Conservation (phyloP, 2,888 invertebrate genomes). For the Portevinia maculata region DNA sequence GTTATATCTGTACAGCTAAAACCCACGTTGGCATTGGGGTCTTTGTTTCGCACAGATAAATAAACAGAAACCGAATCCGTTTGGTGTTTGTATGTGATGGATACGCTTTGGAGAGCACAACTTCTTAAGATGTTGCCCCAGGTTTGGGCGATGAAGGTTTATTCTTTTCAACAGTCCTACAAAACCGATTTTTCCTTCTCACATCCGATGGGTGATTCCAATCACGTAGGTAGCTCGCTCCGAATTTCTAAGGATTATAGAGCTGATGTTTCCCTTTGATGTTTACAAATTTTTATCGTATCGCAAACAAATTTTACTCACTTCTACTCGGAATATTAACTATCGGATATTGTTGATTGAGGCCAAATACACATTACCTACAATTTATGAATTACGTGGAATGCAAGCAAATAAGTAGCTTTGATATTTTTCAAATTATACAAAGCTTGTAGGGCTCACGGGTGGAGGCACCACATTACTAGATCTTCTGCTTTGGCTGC, state of each 20-base stretch:
- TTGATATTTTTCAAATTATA: slow-evolving; percentile 3
- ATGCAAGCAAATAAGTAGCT: slow-evolving; percentile 33
- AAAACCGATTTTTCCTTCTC: slow-evolving; percentile 48
- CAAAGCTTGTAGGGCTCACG: background rate
- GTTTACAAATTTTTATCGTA: slow-evolving; percentile 74
- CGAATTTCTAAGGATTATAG: slow-evolving; percentile 69
- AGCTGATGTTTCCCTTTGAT: slow-evolving; percentile 73
- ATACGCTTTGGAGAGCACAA: slow-evolving; percentile 44
- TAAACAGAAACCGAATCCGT: slow-evolving; percentile 38
- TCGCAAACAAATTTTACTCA: slow-evolving; percentile 74
- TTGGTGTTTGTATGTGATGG: slow-evolving; percentile 48
- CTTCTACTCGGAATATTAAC: slow-evolving; percentile 72
- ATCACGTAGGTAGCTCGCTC: slow-evolving; percentile 68
- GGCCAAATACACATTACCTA: slow-evolving; percentile 67
- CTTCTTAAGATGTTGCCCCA: slow-evolving; percentile 30
- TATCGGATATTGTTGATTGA: slow-evolving; percentile 73
- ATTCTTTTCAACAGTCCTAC: slow-evolving; percentile 21
- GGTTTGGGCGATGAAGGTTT: slow-evolving; percentile 17
- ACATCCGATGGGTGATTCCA: slow-evolving; percentile 60
- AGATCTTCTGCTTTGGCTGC: slow-evolving; percentile 22
- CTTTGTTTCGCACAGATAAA: slow-evolving; percentile 43
- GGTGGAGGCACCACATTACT: slow-evolving; percentile 3
- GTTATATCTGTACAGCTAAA: slow-evolving; percentile 8
- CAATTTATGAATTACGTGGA: slow-evolving; percentile 71
- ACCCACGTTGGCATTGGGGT: background rate